phyloP scores from a whole-genome alignment of 2,113 vertebrate genomes.

The Apteryx mantelli region DNA sequence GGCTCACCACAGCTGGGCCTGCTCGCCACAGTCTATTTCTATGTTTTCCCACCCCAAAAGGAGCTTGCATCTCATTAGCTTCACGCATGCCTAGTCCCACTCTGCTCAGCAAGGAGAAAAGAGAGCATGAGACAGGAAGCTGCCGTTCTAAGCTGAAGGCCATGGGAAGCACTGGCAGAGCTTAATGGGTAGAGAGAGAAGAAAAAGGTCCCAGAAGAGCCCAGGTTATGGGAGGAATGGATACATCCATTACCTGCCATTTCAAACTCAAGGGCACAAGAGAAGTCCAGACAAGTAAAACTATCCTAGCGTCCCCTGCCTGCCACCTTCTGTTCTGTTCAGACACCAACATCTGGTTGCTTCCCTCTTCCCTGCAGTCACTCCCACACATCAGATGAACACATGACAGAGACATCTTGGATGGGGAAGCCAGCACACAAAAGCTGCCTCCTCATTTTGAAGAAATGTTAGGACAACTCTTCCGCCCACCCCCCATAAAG shows the following conservation, averaged over 20 bases:
- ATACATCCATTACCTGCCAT: not conserved
- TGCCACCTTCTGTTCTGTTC: not conserved
- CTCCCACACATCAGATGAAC: not conserved
- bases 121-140: not conserved
- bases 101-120: not conserved
- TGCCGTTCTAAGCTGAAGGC: not conserved
- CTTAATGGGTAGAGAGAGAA: not conserved
- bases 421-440: not conserved
- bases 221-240: not conserved
- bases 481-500: not conserved
- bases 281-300: not conserved
- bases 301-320: not conserved
- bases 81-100: not conserved
- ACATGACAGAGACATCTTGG: not conserved
- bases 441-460: not conserved
- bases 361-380: not conserved
- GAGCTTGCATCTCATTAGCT: conserved; percentile 1
- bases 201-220: not conserved
- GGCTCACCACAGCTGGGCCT: conserved; percentile 22
- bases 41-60: conserved; percentile 13
- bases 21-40: not conserved
- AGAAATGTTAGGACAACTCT: fast-evolving
- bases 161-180: conserved; percentile 23
- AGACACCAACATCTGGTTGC: not conserved
- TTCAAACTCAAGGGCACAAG: not conserved